phyloP scores from a whole-genome alignment of 2,113 vertebrate species.

The Acrocephalus kingi region DNA sequence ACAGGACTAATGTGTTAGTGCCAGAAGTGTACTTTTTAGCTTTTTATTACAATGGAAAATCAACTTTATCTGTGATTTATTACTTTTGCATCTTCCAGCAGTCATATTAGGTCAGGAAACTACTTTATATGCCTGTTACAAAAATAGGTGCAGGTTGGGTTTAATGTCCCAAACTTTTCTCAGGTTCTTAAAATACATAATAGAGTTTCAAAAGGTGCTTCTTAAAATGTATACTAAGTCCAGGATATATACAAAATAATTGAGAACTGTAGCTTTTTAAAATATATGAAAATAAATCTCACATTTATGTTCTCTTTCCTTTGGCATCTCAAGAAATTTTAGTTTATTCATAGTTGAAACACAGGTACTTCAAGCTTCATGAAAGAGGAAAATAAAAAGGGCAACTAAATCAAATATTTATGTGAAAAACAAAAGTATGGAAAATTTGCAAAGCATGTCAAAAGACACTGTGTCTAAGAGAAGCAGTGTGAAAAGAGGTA shows the following conservation, averaged over 20 bases:
- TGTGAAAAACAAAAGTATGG: not conserved
- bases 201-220: not conserved
- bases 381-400: not conserved
- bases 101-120: not conserved
- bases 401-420: not conserved
- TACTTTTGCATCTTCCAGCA: not conserved
- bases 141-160: not conserved
- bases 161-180: not conserved
- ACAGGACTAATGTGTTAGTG: not conserved
- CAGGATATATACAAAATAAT: not conserved
- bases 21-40: not conserved
- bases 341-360: not conserved
- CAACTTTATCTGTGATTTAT: not conserved
- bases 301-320: not conserved
- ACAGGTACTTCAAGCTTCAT: not conserved
- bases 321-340: not conserved
- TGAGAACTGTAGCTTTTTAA: not conserved
- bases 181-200: not conserved
- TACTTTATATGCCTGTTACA: not conserved
- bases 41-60: conserved; percentile 36
- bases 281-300: not conserved
- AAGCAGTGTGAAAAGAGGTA: not conserved
- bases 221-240: not conserved
- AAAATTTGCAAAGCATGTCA: not conserved
- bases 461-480: not conserved